phyloP scores from a whole-genome alignment of 2,888 invertebrate species.

The Caenorhabditis doughertyi region DNA sequence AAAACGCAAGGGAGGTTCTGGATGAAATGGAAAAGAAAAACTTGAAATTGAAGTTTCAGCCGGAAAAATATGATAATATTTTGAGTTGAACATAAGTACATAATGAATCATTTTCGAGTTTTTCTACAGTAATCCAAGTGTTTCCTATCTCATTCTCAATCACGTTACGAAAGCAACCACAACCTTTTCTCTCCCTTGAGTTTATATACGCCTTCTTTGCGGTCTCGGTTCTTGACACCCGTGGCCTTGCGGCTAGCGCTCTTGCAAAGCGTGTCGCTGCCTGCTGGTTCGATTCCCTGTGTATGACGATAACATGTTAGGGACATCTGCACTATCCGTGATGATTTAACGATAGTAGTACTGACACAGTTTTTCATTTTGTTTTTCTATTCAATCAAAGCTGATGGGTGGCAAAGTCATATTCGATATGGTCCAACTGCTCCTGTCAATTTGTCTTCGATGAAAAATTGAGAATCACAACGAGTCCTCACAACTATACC shows the following conservation, averaged over 20 bases:
- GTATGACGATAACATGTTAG: conserved; percentile 74
- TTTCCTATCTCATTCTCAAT: not conserved
- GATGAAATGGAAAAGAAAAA: not conserved
- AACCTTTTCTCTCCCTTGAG: not conserved
- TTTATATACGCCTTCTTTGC: conserved; percentile 27
- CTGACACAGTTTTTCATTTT: conserved; percentile 69
- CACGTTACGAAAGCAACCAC: not conserved
- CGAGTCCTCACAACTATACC: no score
- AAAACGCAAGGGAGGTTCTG: not conserved
- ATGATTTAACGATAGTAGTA: conserved; percentile 76
- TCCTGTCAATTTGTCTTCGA: no score
- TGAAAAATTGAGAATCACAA: no score
- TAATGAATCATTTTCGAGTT: no score
- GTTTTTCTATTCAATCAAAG: no score
- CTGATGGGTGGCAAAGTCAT: no score
- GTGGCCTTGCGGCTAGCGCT: conserved; percentile 52
- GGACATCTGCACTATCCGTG: conserved; percentile 72
- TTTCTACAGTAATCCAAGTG: not conserved
- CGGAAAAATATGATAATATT: conserved; percentile 9
- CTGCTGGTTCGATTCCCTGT: conserved; percentile 67
- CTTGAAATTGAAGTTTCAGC: not conserved
- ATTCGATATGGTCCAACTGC: no score
- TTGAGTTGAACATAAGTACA: not conserved
- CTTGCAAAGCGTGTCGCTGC: not conserved
- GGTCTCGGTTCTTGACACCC: conserved; percentile 29